Evolutionary conservation across 2,888 invertebrate species (phyloP).

Genomic region (Sesia bembeciformis): DNA sequence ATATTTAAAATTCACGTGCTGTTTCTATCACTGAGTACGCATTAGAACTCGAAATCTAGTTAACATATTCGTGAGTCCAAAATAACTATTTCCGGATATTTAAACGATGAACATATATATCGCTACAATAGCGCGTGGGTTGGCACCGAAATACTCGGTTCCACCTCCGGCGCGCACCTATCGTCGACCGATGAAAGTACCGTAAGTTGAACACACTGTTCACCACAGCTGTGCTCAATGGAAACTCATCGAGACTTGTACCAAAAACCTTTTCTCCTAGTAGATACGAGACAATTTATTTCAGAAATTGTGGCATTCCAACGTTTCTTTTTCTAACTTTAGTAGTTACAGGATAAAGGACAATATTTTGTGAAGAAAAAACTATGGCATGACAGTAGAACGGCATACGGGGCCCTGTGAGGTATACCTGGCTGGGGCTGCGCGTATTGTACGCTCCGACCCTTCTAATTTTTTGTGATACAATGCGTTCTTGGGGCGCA

Average conservation of each 20-base stretch:
- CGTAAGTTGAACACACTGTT: conserved; percentile 24
- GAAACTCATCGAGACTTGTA: conserved; percentile 14
- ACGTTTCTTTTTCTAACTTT: no score
- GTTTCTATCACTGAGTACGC: no score
- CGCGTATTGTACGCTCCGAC: conserved; percentile 51
- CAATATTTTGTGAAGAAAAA: background rate
- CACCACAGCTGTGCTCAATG: conserved; percentile 10
- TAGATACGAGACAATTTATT: no score
- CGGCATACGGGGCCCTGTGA: conserved; percentile 21
- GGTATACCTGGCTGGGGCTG: conserved; percentile 32
- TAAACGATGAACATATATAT: conserved; percentile 3
- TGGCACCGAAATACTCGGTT: conserved; percentile 19
- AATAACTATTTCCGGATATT: conserved; percentile 13
- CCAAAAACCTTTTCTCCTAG: background rate
- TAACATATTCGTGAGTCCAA: conserved; percentile 2
- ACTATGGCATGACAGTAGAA: background rate
- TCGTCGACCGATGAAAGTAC: conserved; percentile 42
- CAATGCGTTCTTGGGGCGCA: conserved; percentile 49
- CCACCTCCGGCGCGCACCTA: conserved; percentile 13
- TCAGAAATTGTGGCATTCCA: no score
- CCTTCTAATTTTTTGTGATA: conserved; percentile 61
- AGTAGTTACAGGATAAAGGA: no score
- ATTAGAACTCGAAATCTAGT: background rate
- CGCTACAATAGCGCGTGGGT: conserved; percentile 18
- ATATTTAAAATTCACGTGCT: no score